Evolutionary conservation across 1,140 invertebrate genomes (phyloP), one percentile per base, ranked within the genome.

Genomic region (Carposina sasakii): DNA sequence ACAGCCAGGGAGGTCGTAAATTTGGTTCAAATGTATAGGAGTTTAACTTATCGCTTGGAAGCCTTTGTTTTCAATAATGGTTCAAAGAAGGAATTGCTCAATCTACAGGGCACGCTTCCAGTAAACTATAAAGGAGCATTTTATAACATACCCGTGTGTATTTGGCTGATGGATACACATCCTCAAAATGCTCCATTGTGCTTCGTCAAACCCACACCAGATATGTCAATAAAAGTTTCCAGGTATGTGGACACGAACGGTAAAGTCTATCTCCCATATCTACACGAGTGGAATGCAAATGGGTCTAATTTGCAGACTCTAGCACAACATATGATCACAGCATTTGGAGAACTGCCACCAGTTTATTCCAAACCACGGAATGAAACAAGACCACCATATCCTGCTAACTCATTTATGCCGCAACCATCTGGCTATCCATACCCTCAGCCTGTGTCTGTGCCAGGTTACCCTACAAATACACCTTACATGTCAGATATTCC

Each of bases 111-210:
- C 41, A 99, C 97, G 12, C 96, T 99, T 71, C 96, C 97, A 21
- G 94, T 98, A 1, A 86, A 86, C 24, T 98, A 94, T 73, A 96
- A 94, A 92, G 94, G 95, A 88, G 90, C 87, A 42, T 89, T 84
- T 13, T 99, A 99, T 83, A 97, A 99, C 85, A 99, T 99, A 85
- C 98, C 98, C 26, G 91, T 99, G 20, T 93, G 93, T 76, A 93
- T 99, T 63, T 99, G 96, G 95, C 71, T 99, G 21, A 92, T 98
- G 90, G 96, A 99, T 70, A 98, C 96, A 20, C 96, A 99, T 89
- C 98, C 98, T 1, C 91, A 95, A 71, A 94, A 98, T 86, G 94
- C 97, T 15, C 98, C 98, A n/a, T 94, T 99, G 78, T 98, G 97
- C 72, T 99, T 94, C 84, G 98, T 99, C 0, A 95, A 92, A 81